phyloP scores from a whole-genome alignment of 2,888 invertebrate species.

The Aphodius sticticus region DNA sequence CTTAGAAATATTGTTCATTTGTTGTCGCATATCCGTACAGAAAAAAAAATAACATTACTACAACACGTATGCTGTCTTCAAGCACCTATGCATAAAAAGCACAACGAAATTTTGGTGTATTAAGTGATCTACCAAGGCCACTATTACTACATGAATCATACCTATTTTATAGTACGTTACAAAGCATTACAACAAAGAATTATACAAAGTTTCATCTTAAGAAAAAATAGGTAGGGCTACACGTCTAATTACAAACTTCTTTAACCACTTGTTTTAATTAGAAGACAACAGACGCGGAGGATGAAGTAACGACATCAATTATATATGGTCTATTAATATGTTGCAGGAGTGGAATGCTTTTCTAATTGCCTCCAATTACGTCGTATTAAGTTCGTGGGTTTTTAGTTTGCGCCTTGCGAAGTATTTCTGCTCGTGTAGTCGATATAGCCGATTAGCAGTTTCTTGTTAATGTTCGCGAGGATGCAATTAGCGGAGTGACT shows the following conservation, averaged over 20 bases:
- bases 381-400: slow-evolving; percentile 29
- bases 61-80: no score
- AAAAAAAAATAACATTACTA: no score
- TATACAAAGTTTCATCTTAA: no score
- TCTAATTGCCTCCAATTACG: slow-evolving; percentile 32
- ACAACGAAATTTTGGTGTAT: no score
- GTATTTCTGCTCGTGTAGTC: background rate
- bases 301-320: slow-evolving; percentile 7
- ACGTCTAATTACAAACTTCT: background rate
- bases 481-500: background rate
- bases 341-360: slow-evolving; percentile 26
- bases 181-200: no score
- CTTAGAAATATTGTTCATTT: no score
- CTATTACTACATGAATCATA: no score
- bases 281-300: slow-evolving; percentile 10
- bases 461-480: background rate
- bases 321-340: slow-evolving; percentile 18
- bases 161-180: no score
- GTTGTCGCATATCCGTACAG: no score
- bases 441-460: background rate
- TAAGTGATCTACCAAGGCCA: no score
- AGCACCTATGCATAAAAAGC: no score
- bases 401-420: background rate
- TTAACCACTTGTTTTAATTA: background rate
- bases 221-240: background rate